These are phyloP conservation scores for Falco peregrinus DNA, from an alignment of 2,797 vertebrate genomes.

Conservation along the genomic window DNA sequence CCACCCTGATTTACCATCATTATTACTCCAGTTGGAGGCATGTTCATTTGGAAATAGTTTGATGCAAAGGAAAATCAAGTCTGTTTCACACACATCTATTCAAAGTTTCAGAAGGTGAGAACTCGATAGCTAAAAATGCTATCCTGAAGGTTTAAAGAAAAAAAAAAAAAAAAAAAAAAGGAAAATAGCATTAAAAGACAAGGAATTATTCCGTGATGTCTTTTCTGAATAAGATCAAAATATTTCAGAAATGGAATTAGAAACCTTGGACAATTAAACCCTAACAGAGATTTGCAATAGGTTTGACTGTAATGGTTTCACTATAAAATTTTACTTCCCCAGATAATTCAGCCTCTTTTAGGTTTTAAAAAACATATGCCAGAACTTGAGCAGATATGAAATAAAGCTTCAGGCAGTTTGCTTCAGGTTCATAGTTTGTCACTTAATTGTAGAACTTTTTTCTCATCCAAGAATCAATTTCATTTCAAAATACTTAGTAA, in stretches of 20 bases:
- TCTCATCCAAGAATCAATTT: not conserved
- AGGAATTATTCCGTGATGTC: not conserved
- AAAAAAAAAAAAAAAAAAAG: too few species aligned
- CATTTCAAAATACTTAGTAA: not conserved
- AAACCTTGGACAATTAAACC: not conserved
- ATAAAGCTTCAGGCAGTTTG: not conserved
- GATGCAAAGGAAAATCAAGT: not conserved
- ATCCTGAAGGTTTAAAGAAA: not conserved
- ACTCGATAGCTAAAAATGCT: not conserved
- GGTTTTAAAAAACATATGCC: not conserved
- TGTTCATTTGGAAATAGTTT: not conserved
- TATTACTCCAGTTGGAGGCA: not conserved
- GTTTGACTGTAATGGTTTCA: not conserved
- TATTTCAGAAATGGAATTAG: not conserved
- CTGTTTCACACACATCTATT: not conserved
- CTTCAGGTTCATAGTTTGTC: not conserved
- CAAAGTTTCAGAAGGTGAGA: not conserved
- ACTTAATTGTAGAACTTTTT: not conserved
- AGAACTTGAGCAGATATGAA: not conserved
- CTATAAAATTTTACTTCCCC: not conserved
- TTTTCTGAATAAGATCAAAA: not conserved
- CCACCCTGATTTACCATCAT: not conserved
- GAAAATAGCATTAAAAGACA: not conserved
- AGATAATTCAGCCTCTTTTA: not conserved
- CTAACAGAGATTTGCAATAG: not conserved